phyloP scores from a whole-genome alignment of 2,113 vertebrate species.

The Haliaeetus leucogaster region DNA sequence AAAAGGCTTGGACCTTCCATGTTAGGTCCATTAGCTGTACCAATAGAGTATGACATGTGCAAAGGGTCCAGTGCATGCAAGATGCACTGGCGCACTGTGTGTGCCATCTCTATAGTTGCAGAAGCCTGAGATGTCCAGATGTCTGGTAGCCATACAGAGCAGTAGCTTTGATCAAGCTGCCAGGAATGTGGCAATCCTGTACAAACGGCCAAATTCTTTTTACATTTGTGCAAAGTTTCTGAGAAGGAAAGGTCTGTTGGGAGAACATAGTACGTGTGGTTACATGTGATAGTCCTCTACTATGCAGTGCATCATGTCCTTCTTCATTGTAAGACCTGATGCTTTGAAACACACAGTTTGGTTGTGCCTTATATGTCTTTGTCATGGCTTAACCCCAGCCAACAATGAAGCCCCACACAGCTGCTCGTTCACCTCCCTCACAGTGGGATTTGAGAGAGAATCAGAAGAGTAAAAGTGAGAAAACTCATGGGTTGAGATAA shows the following conservation, averaged over 20 bases:
- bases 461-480: no score
- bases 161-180: neutral
- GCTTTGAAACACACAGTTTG: neutral
- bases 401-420: no score
- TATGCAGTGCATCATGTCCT: neutral
- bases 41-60: fast-evolving
- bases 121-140: neutral
- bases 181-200: neutral
- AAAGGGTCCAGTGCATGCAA: neutral
- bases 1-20: neutral
- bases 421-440: no score
- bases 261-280: neutral
- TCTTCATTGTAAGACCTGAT: neutral
- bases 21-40: neutral
- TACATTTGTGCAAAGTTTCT: neutral
- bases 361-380: neutral
- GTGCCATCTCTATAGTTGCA: fast-evolving
- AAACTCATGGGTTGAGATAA: no score
- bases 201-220: neutral
- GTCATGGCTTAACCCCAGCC: no score
- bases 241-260: neutral
- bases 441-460: no score
- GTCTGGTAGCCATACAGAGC: neutral
- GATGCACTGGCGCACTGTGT: no score
- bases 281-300: neutral